These are phyloP conservation scores for Zygothrica quintamaculata DNA, from an alignment of 2,888 invertebrate species.

Conservation along the genomic window DNA sequence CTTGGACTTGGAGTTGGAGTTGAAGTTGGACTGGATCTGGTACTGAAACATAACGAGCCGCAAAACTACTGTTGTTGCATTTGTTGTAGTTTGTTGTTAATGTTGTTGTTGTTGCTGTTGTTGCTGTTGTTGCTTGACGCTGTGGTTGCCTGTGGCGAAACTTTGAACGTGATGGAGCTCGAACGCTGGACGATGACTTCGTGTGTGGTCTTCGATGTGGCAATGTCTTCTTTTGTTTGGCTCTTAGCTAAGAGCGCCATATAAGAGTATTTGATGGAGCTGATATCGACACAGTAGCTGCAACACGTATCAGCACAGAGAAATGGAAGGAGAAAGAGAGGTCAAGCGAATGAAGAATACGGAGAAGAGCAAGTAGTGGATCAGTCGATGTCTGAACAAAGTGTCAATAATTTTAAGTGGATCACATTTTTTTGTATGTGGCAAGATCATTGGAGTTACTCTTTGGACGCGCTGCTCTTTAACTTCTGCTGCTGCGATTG, in stretches of 20 bases:
- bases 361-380: conserved; percentile 19
- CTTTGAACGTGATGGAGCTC: conserved; percentile 16
- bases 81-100: no score
- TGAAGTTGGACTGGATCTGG: neutral
- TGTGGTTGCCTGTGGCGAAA: conserved; percentile 63
- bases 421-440: conserved; percentile 51
- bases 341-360: conserved; percentile 4
- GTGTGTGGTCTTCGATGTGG: conserved; percentile 75
- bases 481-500: no score
- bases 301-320: no score
- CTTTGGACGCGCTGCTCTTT: no score
- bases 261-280: conserved; percentile 10
- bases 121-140: conserved; percentile 23
- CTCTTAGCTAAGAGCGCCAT: conserved; percentile 47
- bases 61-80: conserved; percentile 69
- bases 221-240: conserved; percentile 63
- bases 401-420: conserved; percentile 77
- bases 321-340: no score
- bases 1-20: conserved; percentile 10
- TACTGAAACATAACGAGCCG: conserved; percentile 64
- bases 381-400: conserved; percentile 52
- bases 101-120: conserved; percentile 31
- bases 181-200: conserved; percentile 44
- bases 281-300: conserved; percentile 70
- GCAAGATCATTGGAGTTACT: conserved; percentile 11